Evolutionary conservation across 2,113 vertebrate species (phyloP), one percentile per base, ranked within the genome.

Genomic region (Choloepus hoffmanni): DNA sequence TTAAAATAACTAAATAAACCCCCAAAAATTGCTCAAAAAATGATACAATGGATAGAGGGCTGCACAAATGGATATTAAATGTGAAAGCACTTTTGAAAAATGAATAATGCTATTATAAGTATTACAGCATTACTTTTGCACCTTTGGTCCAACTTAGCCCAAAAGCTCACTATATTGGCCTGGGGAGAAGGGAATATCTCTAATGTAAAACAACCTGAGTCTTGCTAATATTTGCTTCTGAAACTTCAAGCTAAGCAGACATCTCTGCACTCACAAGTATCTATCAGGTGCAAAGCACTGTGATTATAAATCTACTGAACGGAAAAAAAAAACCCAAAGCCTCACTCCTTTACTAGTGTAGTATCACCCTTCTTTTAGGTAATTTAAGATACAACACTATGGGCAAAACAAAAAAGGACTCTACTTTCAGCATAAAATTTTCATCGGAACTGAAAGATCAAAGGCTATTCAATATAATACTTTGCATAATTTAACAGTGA

Each of bases 41-140:
- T 15, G 68, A 26, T 36, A 36, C 36, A 36, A 36, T 36, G 36
- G 36, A 87, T 2, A 63, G 26, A 73, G 68, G 43, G 36, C 10
- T 10, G 21, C 40, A 55, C 55, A 91, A 63, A 65, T 87, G 14
- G n/a, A 77, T 81, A 67, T 43, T 72, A 82, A 89, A 67, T 86
- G 30, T 67, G 82, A 78, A 82, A 90, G 40, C 55, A 85, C 78
- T 90, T 92, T 28, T 40, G 18, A 90, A 62, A 95, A 73, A 40
- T 33, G 13, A 48, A 76, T 36, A 87, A 53, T 21, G n/a, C 30
- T 78, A 77, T 50, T 50, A 33, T 19, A 53, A 77, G 13, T 33
- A 77, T 30, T n/a, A 93, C 26, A 62, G 60, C 24, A 68, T 40
- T 85, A 50, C 16, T 36, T 86, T 62, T 72, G 28, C 65, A 62